These are phyloP conservation scores for Leuciscus idus DNA, from an alignment of 2,113 vertebrate species.

Conservation along the genomic window DNA sequence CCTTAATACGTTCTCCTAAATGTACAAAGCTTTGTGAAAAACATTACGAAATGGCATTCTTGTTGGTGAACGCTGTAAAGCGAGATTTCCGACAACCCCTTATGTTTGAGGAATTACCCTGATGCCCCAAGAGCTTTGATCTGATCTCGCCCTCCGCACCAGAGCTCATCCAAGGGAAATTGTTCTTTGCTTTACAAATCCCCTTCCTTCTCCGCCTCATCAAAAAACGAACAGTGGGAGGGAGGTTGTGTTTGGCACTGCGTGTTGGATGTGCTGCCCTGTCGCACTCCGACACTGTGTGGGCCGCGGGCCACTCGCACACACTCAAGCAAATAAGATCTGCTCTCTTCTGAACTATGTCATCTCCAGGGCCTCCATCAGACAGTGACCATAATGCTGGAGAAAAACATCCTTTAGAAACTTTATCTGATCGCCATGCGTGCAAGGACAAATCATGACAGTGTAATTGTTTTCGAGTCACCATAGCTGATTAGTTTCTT, in stretches of 20 bases:
- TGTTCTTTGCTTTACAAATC: conserved; percentile 66
- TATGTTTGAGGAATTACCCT: conserved; percentile 63
- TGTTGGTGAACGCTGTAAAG: not conserved
- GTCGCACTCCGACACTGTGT: not conserved
- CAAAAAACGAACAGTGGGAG: conserved; percentile 39
- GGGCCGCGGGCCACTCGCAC: not conserved
- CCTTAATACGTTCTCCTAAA: not conserved
- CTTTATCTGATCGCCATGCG: not conserved
- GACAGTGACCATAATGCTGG: conserved; percentile 24
- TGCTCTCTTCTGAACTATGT: conserved; percentile 25
- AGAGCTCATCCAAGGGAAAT: conserved; percentile 65
- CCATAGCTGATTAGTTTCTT: not conserved
- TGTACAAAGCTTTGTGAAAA: conserved; percentile 2
- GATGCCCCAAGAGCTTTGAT: conserved; percentile 58
- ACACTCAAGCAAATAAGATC: conserved; percentile 30
- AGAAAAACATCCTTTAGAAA: conserved; percentile 1
- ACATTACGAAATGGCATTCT: not conserved
- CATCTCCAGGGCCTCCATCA: not conserved
- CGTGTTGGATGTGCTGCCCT: not conserved
- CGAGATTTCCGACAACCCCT: conserved; percentile 54
- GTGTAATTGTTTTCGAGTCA: not conserved
- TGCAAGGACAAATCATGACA: not conserved
- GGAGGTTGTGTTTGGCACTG: not conserved
- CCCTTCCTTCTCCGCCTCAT: conserved; percentile 41
- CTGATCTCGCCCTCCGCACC: conserved; percentile 60